Evolutionary conservation across 2,113 vertebrate genomes (phyloP).

Genomic region (Clinocottus analis): DNA sequence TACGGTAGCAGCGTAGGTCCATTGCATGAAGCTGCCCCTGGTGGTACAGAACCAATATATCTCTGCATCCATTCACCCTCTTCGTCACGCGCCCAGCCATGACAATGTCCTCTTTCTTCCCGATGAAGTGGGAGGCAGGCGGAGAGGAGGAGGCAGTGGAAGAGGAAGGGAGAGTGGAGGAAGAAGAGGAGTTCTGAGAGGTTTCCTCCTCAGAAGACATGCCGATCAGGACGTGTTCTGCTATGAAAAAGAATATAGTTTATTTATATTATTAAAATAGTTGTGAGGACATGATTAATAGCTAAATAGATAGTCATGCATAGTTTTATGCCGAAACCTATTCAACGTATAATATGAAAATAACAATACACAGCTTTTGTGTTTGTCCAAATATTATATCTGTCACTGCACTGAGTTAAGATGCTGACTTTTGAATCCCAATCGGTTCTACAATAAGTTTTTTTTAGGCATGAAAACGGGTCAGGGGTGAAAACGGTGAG

Average conservation of each 20-base stretch:
- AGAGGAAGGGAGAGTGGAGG: background rate
- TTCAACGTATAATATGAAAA: background rate
- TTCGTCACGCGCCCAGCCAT: constrained; percentile 79
- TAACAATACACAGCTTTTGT: background rate
- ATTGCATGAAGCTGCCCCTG: constrained; percentile 88
- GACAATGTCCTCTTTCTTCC: constrained; percentile 88
- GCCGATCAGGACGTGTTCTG: constrained; percentile 31
- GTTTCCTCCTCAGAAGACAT: constrained; percentile 68
- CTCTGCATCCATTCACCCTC: constrained; percentile 85
- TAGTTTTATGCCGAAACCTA: background rate
- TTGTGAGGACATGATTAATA: background rate
- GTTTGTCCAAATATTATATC: background rate
- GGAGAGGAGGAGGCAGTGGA: constrained; percentile 24
- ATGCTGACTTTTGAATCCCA: background rate
- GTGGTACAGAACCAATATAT: constrained; percentile 90
- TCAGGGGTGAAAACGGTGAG: too few relatives aligned
- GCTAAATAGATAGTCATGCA: background rate
- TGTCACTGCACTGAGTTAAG: background rate
- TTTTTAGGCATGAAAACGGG: too few relatives aligned
- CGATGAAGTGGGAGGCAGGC: constrained; percentile 72
- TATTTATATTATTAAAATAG: background rate
- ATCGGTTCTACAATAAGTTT: too few relatives aligned
- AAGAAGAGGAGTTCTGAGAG: constrained; percentile 32
- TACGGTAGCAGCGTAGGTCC: constrained; percentile 95
- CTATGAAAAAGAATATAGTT: background rate